phyloP scores from a whole-genome alignment of 2,888 invertebrate genomes.

The Drosophila stalkeri region DNA sequence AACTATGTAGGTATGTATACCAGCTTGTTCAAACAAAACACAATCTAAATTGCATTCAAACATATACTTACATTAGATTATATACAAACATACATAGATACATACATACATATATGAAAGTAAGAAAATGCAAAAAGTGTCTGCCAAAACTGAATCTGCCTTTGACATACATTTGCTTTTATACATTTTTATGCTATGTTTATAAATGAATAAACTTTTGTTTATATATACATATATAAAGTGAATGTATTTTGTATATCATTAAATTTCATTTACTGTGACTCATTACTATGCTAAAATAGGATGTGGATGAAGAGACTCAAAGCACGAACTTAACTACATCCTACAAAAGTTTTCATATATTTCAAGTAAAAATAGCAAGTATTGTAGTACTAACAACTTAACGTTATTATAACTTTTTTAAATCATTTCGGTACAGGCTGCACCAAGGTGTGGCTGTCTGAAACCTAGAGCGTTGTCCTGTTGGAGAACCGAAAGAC shows the following conservation, averaged over 20 bases:
- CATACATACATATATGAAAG: slow-evolving; percentile 1
- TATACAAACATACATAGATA: not conserved
- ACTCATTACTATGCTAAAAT: not conserved
- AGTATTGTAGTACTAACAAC: not conserved
- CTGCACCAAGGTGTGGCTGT: not conserved
- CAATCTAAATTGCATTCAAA: slow-evolving; percentile 4
- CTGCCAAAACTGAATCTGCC: slow-evolving; percentile 1
- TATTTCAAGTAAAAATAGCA: not conserved
- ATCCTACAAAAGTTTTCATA: too few species aligned
- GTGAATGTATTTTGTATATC: not conserved
- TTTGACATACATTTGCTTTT: not conserved
- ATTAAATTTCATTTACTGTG: not conserved
- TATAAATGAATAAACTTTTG: not conserved
- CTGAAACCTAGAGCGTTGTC: too few species aligned
- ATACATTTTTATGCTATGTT: not conserved
- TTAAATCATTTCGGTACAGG: not conserved
- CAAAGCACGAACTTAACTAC: too few species aligned
- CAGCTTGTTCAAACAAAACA: slow-evolving; percentile 2
- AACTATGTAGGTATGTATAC: slow-evolving; percentile 10
- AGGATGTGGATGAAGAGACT: not conserved
- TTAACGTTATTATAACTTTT: not conserved
- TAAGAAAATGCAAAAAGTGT: slow-evolving; percentile 4
- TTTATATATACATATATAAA: not conserved
- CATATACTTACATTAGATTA: not conserved
- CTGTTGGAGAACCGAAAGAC: not conserved